Evolutionary conservation across 2,113 vertebrate genomes (phyloP).

Genomic region (Erythrolamprus reginae): DNA sequence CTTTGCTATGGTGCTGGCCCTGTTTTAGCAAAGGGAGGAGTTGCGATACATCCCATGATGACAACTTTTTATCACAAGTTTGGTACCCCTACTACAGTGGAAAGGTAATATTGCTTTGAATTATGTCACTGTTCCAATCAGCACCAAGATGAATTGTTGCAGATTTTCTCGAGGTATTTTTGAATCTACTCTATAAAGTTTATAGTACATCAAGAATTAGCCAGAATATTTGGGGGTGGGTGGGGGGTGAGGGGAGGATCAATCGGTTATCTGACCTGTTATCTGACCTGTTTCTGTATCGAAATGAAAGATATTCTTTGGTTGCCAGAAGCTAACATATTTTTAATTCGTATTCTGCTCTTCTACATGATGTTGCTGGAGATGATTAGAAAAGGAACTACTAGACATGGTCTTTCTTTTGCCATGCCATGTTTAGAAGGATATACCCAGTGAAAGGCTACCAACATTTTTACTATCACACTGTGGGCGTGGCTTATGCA

Average conservation of each 20-base stretch:
- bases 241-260: neutral
- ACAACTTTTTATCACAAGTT: too few species aligned
- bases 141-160: conserved; percentile 18
- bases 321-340: neutral
- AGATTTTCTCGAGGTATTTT: neutral
- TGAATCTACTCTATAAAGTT: neutral
- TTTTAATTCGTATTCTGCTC: neutral
- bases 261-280: neutral
- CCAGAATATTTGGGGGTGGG: neutral
- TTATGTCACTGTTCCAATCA: conserved; percentile 25
- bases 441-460: too few species aligned
- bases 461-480: too few species aligned
- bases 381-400: neutral
- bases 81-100: neutral
- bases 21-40: too few species aligned
- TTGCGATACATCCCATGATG: too few species aligned
- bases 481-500: too few species aligned
- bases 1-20: neutral
- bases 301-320: neutral
- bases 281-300: neutral
- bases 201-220: conserved; percentile 17
- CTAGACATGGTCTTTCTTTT: neutral
- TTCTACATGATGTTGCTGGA: neutral
- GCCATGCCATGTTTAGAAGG: neutral
- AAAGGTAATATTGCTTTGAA: neutral